Conservation (phyloP, 92 coral and sea anemone species). For the Metridium senile region DNA sequence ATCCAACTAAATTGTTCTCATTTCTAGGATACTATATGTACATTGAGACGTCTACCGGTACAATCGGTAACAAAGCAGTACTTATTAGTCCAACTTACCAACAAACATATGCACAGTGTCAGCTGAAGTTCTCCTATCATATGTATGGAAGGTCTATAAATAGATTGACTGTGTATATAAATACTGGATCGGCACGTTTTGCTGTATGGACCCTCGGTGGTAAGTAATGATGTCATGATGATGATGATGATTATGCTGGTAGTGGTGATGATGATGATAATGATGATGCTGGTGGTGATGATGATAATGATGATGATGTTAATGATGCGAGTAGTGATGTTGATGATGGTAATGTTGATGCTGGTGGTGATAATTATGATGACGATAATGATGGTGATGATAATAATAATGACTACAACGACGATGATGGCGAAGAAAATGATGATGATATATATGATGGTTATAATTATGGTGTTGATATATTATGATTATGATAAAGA, state of each 20-base stretch:
- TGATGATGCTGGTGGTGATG: background rate
- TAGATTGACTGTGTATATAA: constrained; percentile 71
- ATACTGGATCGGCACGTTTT: constrained; percentile 63
- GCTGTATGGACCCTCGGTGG: constrained; percentile 75
- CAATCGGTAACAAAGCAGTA: constrained; percentile 79
- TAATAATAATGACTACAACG: background rate
- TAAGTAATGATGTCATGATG: constrained; percentile 27
- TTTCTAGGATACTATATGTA: constrained; percentile 82
- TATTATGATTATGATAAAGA: too few relatives aligned
- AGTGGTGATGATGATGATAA: background rate
- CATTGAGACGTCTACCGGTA: constrained; percentile 88
- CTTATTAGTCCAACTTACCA: constrained; percentile 83
- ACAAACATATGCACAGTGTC: constrained; percentile 61
- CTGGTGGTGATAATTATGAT: background rate
- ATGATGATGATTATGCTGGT: background rate
- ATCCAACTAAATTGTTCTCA: background rate
- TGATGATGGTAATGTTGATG: background rate
- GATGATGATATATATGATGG: too few relatives aligned
- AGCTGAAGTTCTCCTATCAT: constrained; percentile 79
- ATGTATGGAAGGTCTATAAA: constrained; percentile 72
- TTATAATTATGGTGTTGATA: too few relatives aligned
- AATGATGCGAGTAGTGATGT: background rate
- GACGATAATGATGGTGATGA: background rate
- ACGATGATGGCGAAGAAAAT: background rate
- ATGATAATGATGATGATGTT: background rate